Percentiles rank a stretch among this genome's conserved stretches.
These are phyloP conservation scores for Alligator sinensis DNA, from an alignment of 2,113 vertebrate species.

Conservation along the genomic window DNA sequence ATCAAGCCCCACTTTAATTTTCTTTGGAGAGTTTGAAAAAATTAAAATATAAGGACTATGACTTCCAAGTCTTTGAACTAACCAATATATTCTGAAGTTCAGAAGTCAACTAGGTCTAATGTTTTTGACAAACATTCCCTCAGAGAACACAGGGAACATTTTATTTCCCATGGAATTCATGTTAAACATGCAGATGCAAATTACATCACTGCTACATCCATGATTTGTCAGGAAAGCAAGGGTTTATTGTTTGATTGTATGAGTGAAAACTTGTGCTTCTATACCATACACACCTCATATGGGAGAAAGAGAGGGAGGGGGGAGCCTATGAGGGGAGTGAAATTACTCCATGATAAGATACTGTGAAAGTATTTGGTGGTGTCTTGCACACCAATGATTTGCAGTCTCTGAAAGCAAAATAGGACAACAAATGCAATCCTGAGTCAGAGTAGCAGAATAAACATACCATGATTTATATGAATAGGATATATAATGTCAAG, in stretches of 20 bases:
- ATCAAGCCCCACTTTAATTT: no score
- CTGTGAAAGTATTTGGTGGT: neutral
- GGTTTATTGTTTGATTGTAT: neutral
- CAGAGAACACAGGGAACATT: neutral
- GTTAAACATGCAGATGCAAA: no score
- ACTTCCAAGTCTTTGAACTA: no score
- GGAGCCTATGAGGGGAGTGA: no score
- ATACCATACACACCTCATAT: neutral
- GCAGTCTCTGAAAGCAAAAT: neutral
- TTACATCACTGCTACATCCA: no score
- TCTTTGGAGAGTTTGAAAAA: no score
- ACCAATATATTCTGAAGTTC: neutral
- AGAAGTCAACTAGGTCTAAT: neutral
- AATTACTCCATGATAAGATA: neutral
- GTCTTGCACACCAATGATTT: neutral
- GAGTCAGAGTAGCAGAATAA: constrained; percentile 12
- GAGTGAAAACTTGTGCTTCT: neutral
- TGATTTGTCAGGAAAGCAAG: neutral
- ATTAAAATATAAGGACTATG: no score
- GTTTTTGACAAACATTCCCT: neutral
- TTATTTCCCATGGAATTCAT: neutral
- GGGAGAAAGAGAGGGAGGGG: neutral
- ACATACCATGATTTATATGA: neutral
- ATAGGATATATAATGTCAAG: neutral
- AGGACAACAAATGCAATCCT: neutral